Base-by-base conservation (phyloP, 2,113 vertebrate species). In the Gorilla gorilla region DNA sequence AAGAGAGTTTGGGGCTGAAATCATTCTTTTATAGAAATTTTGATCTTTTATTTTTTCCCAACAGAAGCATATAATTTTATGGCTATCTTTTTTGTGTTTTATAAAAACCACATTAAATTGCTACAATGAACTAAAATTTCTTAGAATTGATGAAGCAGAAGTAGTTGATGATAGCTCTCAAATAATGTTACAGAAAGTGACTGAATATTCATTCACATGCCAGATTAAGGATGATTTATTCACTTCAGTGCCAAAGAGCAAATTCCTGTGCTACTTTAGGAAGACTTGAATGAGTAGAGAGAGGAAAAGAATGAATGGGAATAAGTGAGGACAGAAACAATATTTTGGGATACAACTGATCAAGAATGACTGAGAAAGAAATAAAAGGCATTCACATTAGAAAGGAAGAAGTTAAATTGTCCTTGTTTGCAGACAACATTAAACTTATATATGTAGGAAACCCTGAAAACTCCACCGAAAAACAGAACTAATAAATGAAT, bases 51-150 rank as follows among this genome's bases (percentile, higher is more conserved):
- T 80, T 87, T 79, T 82, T 57, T 78, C 45, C 55, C 40, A 57
- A 90, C 52, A 81, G 75, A 90, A 59, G 17, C 45, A 55, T 90
- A 73, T 48, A 70, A 70, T 96, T 92, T 78, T 68, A 87, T 80
- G 87, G 57, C 38, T 90, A 25, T 82, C 50, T 70, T 90, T 94
- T 66, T 72, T 70, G 30, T 87, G 35, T 93, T 90, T 94, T 88
- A 88, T 94, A 96, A 88, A 96, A 96, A 87, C 38, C 43, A 76
- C 68, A 57, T 76, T 89, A 96, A 48, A 87, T 84, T 90, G 11
- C 22, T 80, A 59, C 48, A 85, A 35, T 70, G 38, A 13, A 27
- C 45, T 82, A 57, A 94, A 81, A 78, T 94, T 76, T 70, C 82
- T 45, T 96, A 68, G 85, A 90, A 68, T 68, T 35, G 13, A 30